These are phyloP conservation scores for Heteromyza rotundicornis DNA, from an alignment of 2,888 invertebrate genomes.

Conservation along the genomic window DNA sequence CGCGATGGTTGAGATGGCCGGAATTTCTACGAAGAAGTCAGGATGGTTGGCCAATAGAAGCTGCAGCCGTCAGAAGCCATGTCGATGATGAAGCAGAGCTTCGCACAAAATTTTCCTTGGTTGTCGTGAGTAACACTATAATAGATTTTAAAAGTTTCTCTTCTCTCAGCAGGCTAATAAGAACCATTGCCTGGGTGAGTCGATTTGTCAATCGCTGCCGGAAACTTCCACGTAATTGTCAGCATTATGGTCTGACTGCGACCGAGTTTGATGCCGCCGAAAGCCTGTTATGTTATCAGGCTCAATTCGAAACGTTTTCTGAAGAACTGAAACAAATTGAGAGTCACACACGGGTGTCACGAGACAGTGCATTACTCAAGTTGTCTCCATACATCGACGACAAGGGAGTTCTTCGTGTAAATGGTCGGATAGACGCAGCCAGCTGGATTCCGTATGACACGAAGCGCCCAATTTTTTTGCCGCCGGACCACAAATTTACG, in stretches of 20 bases:
- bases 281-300: neutral
- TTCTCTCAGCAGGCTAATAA: conserved; percentile 4
- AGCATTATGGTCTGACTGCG: conserved; percentile 4
- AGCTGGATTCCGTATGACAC: conserved; percentile 17
- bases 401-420: conserved; percentile 15
- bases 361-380: neutral
- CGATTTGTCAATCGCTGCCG: conserved; percentile 5
- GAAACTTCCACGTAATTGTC: neutral
- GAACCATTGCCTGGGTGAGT: neutral
- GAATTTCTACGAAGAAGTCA: neutral
- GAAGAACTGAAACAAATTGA: conserved; percentile 4
- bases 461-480: conserved; percentile 19
- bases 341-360: neutral
- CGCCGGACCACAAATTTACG: conserved; percentile 12
- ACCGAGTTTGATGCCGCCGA: conserved; percentile 6
- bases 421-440: conserved; percentile 21
- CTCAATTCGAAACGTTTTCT: conserved; percentile 9
- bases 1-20: conserved; percentile 21
- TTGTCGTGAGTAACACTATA: neutral
- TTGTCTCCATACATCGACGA: conserved; percentile 21
- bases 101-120: neutral
- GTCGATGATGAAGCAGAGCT: conserved; percentile 5
- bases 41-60: neutral
- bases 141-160: conserved; percentile 17
- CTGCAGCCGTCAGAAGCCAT: no score